Conservation (phyloP, 2,888 invertebrate genomes). For the Mylabris sibirica region DNA sequence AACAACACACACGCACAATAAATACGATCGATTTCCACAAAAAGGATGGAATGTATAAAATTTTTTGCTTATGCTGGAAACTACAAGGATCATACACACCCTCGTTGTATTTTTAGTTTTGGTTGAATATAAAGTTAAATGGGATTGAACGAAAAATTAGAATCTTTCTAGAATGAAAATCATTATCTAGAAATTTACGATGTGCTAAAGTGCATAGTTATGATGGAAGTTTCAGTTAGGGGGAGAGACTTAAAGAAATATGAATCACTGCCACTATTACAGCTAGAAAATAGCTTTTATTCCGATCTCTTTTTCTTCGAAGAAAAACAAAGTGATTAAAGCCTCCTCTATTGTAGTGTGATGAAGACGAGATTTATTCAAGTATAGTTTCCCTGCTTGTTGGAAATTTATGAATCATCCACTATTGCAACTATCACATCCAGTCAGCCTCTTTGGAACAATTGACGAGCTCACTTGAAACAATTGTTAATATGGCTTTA, state of each 20-base stretch:
- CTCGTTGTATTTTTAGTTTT: not conserved
- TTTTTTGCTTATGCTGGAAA: not conserved
- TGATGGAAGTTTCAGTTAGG: not conserved
- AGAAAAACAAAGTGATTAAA: conserved; percentile 22
- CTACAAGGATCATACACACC: not conserved
- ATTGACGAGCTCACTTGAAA: conserved; percentile 24
- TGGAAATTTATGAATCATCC: conserved; percentile 28
- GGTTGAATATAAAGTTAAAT: conserved; percentile 7
- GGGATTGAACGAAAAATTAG: conserved; percentile 1
- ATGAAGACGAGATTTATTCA: conserved; percentile 26
- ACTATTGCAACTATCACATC: conserved; percentile 21
- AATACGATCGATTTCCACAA: not conserved
- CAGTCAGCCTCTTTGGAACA: conserved; percentile 10
- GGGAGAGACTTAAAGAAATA: not conserved
- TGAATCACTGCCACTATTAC: not conserved
- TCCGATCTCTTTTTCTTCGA: not conserved
- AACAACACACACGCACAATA: conserved; percentile 1
- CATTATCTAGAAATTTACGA: conserved; percentile 10
- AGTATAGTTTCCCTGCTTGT: conserved; percentile 30
- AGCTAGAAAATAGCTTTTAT: not conserved
- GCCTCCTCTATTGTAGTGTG: not conserved
- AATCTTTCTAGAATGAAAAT: conserved; percentile 1
- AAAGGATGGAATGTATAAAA: not conserved
- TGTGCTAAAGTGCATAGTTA: conserved; percentile 11
- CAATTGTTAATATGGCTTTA: conserved; percentile 12